These are phyloP conservation scores for Turritopsis dohrnii DNA, from an alignment of 30 jellyfish, hydroid and myxozoan genomes.

Conservation along the genomic window DNA sequence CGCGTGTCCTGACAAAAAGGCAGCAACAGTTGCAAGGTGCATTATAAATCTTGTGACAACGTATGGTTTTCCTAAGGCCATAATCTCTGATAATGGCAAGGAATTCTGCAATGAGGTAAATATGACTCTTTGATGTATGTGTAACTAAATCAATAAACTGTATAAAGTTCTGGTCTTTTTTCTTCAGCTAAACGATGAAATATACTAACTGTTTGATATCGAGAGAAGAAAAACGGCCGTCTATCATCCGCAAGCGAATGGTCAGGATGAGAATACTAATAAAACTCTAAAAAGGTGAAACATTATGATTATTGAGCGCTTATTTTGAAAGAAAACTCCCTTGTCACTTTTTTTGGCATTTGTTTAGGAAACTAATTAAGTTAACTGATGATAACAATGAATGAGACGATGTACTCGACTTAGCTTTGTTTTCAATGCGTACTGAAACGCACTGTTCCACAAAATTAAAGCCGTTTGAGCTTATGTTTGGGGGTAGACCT, in stretches of 20 bases:
- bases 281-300: neutral
- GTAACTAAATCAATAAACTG: neutral
- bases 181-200: neutral
- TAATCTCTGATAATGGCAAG: neutral
- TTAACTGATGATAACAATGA: too few species aligned
- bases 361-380: too few species aligned
- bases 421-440: too few species aligned
- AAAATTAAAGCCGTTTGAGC: too few species aligned
- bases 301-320: too few species aligned
- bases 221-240: conserved; percentile 4
- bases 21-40: neutral
- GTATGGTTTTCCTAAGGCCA: conserved; percentile 1
- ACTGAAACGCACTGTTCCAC: too few species aligned
- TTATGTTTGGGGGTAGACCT: too few species aligned
- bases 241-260: conserved; percentile 1
- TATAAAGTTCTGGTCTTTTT: neutral
- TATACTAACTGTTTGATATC: neutral
- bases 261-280: conserved; percentile 1
- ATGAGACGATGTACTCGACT: too few species aligned
- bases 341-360: too few species aligned
- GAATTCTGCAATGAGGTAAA: neutral
- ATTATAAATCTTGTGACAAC: neutral
- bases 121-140: neutral
- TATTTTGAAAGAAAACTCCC: too few species aligned
- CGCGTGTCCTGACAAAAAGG: neutral